Evolutionary conservation across 2,797 vertebrate species (phyloP).

Genomic region (Alosa sapidissima): DNA sequence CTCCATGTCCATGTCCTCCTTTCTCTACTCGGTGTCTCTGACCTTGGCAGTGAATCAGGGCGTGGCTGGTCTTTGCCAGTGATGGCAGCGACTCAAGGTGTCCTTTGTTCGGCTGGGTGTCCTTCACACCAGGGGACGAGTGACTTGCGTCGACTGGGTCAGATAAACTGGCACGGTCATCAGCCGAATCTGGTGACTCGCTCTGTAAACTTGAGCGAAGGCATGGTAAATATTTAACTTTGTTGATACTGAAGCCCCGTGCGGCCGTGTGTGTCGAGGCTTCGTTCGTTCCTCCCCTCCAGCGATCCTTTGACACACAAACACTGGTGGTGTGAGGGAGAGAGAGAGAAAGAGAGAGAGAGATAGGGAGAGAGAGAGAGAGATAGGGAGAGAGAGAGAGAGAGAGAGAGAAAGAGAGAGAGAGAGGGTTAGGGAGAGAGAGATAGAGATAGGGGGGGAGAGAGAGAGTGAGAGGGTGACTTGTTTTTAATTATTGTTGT

Average conservation of each 20-base stretch:
- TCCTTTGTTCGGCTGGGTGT: conserved; percentile 62
- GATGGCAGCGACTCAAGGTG: conserved; percentile 37
- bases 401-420: not conserved
- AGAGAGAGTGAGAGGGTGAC: not conserved
- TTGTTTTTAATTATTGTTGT: conserved; percentile 11
- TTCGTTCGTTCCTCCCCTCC: not conserved
- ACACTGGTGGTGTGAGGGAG: not conserved
- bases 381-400: too few relatives aligned
- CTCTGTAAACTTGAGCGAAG: conserved; percentile 53
- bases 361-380: not conserved
- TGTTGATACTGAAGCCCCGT: conserved; percentile 28
- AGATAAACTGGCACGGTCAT: conserved; percentile 35
- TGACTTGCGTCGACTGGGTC: conserved; percentile 38
- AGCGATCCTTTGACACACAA: conserved; percentile 13
- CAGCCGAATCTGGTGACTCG: conserved; percentile 51
- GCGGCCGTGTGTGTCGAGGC: conserved; percentile 42
- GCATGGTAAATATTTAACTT: conserved; percentile 37
- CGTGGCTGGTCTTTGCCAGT: conserved; percentile 25
- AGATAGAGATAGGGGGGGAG: too few relatives aligned
- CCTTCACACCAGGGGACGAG: conserved; percentile 53
- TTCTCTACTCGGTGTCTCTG: conserved; percentile 7
- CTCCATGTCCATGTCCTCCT: not conserved
- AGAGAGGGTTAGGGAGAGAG: too few relatives aligned
- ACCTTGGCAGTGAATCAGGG: conserved; percentile 27
- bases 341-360: not conserved